These are phyloP conservation scores for Sceloporus tristichus DNA, from an alignment of 2,113 vertebrate species.

Conservation along the genomic window DNA sequence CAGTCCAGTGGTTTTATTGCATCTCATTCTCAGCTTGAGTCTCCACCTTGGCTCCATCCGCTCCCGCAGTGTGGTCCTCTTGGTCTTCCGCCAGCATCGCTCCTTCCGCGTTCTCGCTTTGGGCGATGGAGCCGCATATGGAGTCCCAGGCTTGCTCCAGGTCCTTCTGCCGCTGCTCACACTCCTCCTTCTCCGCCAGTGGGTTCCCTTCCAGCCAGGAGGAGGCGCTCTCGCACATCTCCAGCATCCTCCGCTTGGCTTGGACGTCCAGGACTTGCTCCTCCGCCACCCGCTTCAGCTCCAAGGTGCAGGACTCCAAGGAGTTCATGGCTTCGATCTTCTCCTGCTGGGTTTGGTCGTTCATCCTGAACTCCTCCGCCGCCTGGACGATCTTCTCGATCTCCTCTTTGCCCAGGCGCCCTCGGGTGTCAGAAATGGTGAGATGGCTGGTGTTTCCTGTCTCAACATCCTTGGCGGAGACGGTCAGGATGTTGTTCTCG, in stretches of 20 bases:
- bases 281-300: constrained; percentile 39
- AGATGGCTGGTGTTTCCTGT: constrained; percentile 72
- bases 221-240: constrained; percentile 43
- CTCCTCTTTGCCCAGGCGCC: constrained; percentile 52
- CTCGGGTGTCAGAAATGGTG: constrained; percentile 55
- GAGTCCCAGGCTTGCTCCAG: constrained; percentile 47
- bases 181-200: constrained; percentile 48
- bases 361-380: constrained; percentile 35
- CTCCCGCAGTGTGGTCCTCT: not conserved
- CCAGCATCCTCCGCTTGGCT: constrained; percentile 38
- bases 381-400: constrained; percentile 54
- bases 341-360: constrained; percentile 39
- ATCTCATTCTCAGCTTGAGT: constrained; percentile 14
- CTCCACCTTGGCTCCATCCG: not conserved
- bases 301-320: constrained; percentile 57
- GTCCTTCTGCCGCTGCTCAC: constrained; percentile 42
- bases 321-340: constrained; percentile 48
- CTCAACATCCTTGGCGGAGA: constrained; percentile 85
- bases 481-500: constrained; percentile 86
- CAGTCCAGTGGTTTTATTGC: not conserved
- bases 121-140: not conserved
- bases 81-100: not conserved
- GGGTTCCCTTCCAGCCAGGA: constrained; percentile 56
- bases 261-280: constrained; percentile 36
- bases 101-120: constrained; percentile 4